A percentile compares a stretch with the other conserved stretches of the same genome.
Conservation (phyloP, 2,888 invertebrate genomes). For the Phragmatobia fuliginosa region DNA sequence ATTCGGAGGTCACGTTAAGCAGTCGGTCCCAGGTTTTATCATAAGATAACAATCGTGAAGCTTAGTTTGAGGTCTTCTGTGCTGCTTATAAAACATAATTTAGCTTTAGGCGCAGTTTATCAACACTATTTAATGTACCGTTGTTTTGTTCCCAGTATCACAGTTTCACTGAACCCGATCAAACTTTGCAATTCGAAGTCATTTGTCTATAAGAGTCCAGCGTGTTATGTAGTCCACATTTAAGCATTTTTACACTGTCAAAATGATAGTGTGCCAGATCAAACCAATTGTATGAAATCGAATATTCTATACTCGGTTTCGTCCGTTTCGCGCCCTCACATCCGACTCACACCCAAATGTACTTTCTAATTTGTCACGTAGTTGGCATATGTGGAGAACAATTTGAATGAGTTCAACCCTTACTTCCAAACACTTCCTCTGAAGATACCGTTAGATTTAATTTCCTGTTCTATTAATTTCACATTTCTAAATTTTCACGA, state of each 20-base stretch:
- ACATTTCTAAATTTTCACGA: not conserved
- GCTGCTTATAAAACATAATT: no score
- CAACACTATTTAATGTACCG: not conserved
- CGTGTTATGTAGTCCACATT: no score
- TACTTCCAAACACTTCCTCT: not conserved
- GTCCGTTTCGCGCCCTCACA: slow-evolving; percentile 3
- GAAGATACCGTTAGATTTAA: not conserved
- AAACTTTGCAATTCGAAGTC: not conserved
- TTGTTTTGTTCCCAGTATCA: not conserved
- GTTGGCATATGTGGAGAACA: not conserved
- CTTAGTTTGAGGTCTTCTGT: no score
- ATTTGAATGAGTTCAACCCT: not conserved
- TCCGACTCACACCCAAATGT: not conserved
- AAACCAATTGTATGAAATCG: slow-evolving; percentile 8
- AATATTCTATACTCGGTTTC: slow-evolving; percentile 14
- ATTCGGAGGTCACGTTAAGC: no score
- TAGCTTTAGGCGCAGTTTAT: no score
- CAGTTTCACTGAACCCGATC: not conserved
- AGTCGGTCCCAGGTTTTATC: no score
- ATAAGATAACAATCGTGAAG: no score
- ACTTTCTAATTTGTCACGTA: not conserved
- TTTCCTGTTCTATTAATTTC: not conserved
- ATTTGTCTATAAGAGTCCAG: not conserved
- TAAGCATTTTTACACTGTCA: no score
- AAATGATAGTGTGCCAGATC: no score